phyloP scores from a whole-genome alignment of 2,113 vertebrate species.

The Pseudopodoces humilis region DNA sequence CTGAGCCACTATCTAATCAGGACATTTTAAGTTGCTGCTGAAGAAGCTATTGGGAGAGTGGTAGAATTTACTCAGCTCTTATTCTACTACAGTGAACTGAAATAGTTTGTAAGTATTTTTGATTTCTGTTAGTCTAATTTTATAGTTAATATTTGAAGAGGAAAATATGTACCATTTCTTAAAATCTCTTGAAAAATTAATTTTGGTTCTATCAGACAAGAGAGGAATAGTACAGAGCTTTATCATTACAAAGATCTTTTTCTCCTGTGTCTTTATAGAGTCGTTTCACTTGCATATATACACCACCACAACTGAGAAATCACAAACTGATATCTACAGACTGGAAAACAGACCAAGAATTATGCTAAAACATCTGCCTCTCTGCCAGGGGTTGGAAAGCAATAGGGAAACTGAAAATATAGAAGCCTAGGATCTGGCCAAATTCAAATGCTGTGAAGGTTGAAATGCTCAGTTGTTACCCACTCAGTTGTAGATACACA shows the following conservation, averaged over 20 bases:
- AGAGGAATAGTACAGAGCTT: not conserved
- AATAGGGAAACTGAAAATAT: not conserved
- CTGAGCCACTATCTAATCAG: not conserved
- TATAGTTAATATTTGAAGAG: not conserved
- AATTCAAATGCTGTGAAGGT: not conserved
- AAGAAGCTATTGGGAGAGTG: not conserved
- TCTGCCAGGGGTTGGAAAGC: not conserved
- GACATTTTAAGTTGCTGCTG: not conserved
- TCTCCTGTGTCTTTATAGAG: not conserved
- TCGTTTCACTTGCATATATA: not conserved
- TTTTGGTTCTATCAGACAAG: not conserved
- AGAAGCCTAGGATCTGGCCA: not conserved
- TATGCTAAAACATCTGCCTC: not conserved
- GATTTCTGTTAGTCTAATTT: not conserved
- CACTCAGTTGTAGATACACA: not conserved
- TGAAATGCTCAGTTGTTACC: not conserved
- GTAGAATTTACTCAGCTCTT: not conserved
- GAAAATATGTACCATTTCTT: not conserved
- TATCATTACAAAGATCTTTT: not conserved
- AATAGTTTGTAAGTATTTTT: not conserved
- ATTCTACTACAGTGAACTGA: not conserved
- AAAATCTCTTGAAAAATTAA: not conserved
- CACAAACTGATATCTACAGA: not conserved
- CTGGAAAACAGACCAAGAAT: not conserved
- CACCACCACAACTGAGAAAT: not conserved